Evolutionary conservation across 92 coral and sea anemone species (phyloP), one percentile per base, ranked within the genome.

Genomic region (Porites evermanni): DNA sequence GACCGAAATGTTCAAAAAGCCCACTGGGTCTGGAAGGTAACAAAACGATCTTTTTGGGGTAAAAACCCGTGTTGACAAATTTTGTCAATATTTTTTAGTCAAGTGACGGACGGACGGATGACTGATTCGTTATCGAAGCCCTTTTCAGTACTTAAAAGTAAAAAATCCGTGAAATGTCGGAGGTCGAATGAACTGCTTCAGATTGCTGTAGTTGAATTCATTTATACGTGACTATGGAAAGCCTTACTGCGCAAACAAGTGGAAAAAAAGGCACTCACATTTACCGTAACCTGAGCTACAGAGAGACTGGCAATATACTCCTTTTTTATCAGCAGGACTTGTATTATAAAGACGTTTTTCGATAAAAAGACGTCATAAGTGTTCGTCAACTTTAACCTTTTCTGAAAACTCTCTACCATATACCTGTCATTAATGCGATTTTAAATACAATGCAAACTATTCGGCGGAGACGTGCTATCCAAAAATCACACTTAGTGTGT

Each of bases 401-500:
- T 38, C 54, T 50, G 29, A 72, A 52, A 24, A 52, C 52, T 72
- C 60, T 24, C 8, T 51, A 6, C 32, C 12, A 51, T 50, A 50
- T 56, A 56, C 47, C 47, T 38, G 47, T 38, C 47, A 38, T 53
- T 53, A 14, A 70, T 70, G 44, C 44, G 74, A 12, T 32, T 32
- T 70, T 38, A 38, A 38, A 29, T 32, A 19, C 8, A 6, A 5
- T 18, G 53, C 11, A 12, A 26, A 24, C 24, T 23, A 2, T 21
- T 16, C 1, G 26, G 1, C 11, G 13, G 16, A 73, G 61, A 17
- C 29, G 24, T 47, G 58, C 14, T 7, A 73, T 18, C n/a, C 8
- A 16, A 19, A 56, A 17, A 18, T 53, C 18, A 32, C 78, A 14
- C 61, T 19, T 10, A 44, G 78, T 74, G 78, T 74, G 78, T 74